Conservation (phyloP, 2,797 vertebrate genomes). For the Aulostomus chinensis region DNA sequence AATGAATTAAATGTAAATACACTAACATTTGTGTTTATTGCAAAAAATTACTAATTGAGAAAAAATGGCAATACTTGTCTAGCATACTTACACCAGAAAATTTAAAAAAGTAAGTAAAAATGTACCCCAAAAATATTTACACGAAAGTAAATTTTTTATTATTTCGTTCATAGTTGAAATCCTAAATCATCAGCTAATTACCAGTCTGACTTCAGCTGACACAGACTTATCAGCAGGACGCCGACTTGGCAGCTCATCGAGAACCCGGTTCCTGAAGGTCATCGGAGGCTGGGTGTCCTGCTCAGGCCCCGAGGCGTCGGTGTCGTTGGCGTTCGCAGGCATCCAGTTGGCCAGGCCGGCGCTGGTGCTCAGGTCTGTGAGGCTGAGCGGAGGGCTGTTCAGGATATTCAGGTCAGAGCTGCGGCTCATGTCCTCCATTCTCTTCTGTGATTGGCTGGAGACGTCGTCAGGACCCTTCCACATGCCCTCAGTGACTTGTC, state of each 20-base stretch:
- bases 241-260: conserved; percentile 84
- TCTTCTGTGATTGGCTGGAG: conserved; percentile 83
- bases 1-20: too few species aligned
- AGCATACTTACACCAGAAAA: too few species aligned
- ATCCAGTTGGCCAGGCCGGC: conserved; percentile 77
- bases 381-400: conserved; percentile 86
- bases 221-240: conserved; percentile 87
- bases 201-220: conserved; percentile 90
- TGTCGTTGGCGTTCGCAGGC: conserved; percentile 44
- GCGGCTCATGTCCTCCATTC: conserved; percentile 82
- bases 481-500: conserved; percentile 89
- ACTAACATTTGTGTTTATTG: too few species aligned
- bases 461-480: conserved; percentile 86
- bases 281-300: conserved; percentile 72
- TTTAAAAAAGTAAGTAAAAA: too few species aligned
- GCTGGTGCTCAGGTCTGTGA: conserved; percentile 78
- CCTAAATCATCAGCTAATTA: conserved; percentile 57
- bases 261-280: conserved; percentile 76
- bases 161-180: too few species aligned
- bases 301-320: conserved; percentile 71
- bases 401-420: too few species aligned
- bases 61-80: too few species aligned
- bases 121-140: too few species aligned
- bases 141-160: too few species aligned
- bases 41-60: too few species aligned